Conservation (phyloP, 2,797 vertebrate species). For the Mormyrus proboscirostris region DNA sequence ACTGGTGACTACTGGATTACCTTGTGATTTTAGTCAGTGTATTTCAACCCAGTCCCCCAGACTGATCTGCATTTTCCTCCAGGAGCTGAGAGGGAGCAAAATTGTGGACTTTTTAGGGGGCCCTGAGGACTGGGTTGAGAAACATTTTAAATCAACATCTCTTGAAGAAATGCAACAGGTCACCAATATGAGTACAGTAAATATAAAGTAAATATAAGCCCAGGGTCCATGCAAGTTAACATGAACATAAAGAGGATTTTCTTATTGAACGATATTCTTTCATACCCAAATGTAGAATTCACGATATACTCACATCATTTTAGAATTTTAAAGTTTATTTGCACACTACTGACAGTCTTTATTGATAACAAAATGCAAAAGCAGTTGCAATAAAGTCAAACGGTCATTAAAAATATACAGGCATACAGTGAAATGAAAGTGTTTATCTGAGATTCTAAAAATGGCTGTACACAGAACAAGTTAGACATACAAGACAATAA, state of each 20-base stretch:
- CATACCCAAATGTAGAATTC: background rate
- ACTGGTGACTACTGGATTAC: background rate
- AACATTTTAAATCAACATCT: background rate
- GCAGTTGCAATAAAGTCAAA: background rate
- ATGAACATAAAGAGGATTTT: background rate
- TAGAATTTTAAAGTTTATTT: background rate
- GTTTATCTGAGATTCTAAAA: background rate
- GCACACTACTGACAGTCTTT: background rate
- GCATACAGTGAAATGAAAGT: background rate
- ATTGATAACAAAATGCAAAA: background rate
- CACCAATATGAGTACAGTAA: background rate
- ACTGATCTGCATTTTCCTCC: background rate
- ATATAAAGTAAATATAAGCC: background rate
- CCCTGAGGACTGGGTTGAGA: background rate
- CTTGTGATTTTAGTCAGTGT: background rate
- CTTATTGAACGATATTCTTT: background rate
- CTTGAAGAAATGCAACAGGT: background rate
- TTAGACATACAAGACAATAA: background rate
- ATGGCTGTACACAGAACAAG: background rate
- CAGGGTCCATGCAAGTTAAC: background rate
- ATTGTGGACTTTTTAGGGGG: background rate
- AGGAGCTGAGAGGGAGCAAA: background rate
- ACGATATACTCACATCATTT: background rate
- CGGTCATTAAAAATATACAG: background rate
- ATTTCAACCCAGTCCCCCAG: background rate